Base-by-base conservation (phyloP, 2,888 invertebrate species). In the Dorcus parallelipipedus region DNA sequence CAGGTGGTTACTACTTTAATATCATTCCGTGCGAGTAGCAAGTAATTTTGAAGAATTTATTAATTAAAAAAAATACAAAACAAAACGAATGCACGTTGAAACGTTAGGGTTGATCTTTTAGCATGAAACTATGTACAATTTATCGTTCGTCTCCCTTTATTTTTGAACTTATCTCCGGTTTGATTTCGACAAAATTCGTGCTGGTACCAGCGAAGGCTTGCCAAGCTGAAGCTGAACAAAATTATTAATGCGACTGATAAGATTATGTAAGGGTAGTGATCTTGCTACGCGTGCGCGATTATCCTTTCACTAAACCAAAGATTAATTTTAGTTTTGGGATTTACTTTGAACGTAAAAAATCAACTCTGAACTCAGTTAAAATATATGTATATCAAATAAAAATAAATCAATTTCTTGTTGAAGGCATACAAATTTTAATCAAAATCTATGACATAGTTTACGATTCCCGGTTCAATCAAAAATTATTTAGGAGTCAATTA, bases 1-100 rank as follows among this genome's bases (percentile, higher is more conserved):
- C 64, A 81, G 78, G 65, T 79, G 77, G 76, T 71, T 79, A 59
- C 72, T 79, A 71, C 70, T 71, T 65, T 73, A 71, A 72, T 68
- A 62, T 53, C 53, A 59, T 62, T 57, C 41, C 56, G 47, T 38
- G 26, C 33, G 9, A 38, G 20, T 57, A 57, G 57, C 39, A 9
- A 47, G 38, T 59, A 56, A 59, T 52, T 59, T 58, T 52, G 14
- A 38, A 52, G 39, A 53, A 38, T 52, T 20, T 23, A 54, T 10
- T 23, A 20, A 50, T 51, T 38, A 52, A 10, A 49, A 41, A 43
- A 51, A 49, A 43, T 42, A 50, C 17, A 43, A 54, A 49, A 54
- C 20, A 45, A 54, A 54, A 49, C 50, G 54, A 42, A 38, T 45
- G 23, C 20, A 51, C 52, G 47, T 20, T 20, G 20, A 20, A 20